A percentile compares a stretch with the other conserved stretches of the same genome.
Conservation (phyloP, 37 sponge, comb jelly and placozoan species). For the Axinella damicornis region DNA sequence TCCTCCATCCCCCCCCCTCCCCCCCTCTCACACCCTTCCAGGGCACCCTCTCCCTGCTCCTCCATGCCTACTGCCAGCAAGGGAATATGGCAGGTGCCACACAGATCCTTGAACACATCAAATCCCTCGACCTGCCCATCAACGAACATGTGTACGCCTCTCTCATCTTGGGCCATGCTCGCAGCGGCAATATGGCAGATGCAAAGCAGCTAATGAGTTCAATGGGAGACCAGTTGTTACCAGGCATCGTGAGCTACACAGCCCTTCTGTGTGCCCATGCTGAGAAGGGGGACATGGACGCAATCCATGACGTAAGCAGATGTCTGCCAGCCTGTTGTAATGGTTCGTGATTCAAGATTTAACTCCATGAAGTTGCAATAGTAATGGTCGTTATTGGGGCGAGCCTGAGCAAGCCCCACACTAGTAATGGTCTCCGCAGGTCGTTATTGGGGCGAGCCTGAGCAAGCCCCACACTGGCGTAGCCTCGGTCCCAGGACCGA, state of each 20-base stretch:
- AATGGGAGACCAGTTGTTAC: conserved; percentile 22
- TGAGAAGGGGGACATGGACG: conserved; percentile 37
- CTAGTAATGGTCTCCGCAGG: too few relatives aligned
- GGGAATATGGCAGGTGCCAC: conserved; percentile 47
- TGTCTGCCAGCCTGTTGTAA: too few relatives aligned
- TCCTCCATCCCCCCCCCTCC: background rate
- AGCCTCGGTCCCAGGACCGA: background rate
- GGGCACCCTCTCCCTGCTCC: conserved; percentile 32
- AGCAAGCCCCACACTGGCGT: too few relatives aligned
- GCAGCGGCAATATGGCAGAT: conserved; percentile 27
- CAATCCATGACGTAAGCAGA: conserved; percentile 12
- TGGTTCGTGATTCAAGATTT: too few relatives aligned
- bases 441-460: too few relatives aligned
- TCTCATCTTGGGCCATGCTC: conserved; percentile 45
- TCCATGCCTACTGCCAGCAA: conserved; percentile 40
- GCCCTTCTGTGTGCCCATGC: conserved; percentile 55
- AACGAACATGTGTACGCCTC: conserved; percentile 37
- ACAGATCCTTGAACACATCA: conserved; percentile 46
- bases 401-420: too few relatives aligned
- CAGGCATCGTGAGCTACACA: conserved; percentile 22
- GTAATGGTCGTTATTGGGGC: too few relatives aligned
- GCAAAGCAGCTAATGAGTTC: conserved; percentile 20
- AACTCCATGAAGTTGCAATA: too few relatives aligned
- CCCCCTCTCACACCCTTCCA: background rate
- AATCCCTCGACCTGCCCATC: conserved; percentile 34